Conservation (phyloP, 2,797 vertebrate genomes). For the Lerista edwardsae region DNA sequence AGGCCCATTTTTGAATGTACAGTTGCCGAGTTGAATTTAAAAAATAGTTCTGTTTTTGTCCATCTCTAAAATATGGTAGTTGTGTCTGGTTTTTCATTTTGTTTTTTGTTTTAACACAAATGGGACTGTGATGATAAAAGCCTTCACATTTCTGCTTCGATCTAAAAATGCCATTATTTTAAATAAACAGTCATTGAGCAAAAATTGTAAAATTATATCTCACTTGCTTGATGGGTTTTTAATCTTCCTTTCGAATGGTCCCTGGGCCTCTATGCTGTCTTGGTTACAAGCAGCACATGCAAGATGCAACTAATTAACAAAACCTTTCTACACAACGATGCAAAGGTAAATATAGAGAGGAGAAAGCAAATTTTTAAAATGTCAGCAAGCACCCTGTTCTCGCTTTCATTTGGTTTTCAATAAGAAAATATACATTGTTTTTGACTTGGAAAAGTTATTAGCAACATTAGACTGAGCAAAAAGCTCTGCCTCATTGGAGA, state of each 20-base stretch:
- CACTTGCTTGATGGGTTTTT: constrained; percentile 58
- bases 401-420: constrained; percentile 71
- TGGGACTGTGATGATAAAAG: constrained; percentile 47
- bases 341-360: constrained; percentile 76
- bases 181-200: background rate
- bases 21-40: constrained; percentile 57
- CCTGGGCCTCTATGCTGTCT: constrained; percentile 36
- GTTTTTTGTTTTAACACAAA: background rate
- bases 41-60: constrained; percentile 55
- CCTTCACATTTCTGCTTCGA: constrained; percentile 34
- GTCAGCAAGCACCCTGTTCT: constrained; percentile 63
- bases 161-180: constrained; percentile 50
- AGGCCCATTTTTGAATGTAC: constrained; percentile 63
- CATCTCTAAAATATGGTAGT: constrained; percentile 28
- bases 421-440: constrained; percentile 78
- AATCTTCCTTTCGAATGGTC: constrained; percentile 53
- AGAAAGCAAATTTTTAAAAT: constrained; percentile 67
- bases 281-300: constrained; percentile 32
- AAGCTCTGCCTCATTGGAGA: constrained; percentile 75
- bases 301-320: constrained; percentile 76
- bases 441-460: constrained; percentile 74
- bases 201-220: constrained; percentile 56
- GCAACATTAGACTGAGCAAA: constrained; percentile 45
- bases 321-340: constrained; percentile 69
- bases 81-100: too few species aligned